phyloP scores from a whole-genome alignment of 2,888 invertebrate genomes.

The Sclerodermus sp. region DNA sequence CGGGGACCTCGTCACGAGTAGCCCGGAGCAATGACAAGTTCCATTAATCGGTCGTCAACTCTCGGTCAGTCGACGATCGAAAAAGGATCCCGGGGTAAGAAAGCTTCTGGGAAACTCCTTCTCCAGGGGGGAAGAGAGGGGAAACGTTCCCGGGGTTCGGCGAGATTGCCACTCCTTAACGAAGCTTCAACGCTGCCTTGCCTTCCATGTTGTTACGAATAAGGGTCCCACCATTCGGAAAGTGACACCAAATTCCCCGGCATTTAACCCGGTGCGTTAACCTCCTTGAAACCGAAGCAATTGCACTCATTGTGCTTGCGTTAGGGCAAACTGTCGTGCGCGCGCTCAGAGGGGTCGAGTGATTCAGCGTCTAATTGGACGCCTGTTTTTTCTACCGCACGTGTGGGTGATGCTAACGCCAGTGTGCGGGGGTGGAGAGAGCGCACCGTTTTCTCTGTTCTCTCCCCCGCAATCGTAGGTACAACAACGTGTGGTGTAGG shows the following conservation, averaged over 20 bases:
- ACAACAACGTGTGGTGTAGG: constrained; percentile 15
- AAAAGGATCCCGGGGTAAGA: too few relatives aligned
- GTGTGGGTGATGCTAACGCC: constrained; percentile 23
- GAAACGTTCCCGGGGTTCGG: too few relatives aligned
- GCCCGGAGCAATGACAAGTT: too few relatives aligned
- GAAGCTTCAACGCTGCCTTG: too few relatives aligned
- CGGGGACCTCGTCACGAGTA: too few relatives aligned
- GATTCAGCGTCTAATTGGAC: constrained; percentile 44
- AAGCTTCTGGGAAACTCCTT: too few relatives aligned
- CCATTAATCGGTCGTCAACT: too few relatives aligned
- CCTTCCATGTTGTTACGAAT: background rate
- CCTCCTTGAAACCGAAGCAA: constrained; percentile 53
- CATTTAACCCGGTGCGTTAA: constrained; percentile 54
- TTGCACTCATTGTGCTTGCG: constrained; percentile 46
- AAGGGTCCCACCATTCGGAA: constrained; percentile 33
- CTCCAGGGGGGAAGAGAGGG: too few relatives aligned
- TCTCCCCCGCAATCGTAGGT: too few relatives aligned
- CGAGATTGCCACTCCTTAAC: too few relatives aligned
- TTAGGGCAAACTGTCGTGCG: background rate
- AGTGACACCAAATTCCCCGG: constrained; percentile 52
- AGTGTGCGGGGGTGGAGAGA: constrained; percentile 4
- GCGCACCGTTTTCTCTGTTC: too few relatives aligned
- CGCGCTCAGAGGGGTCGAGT: constrained; percentile 25
- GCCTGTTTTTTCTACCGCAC: constrained; percentile 11
- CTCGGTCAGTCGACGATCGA: too few relatives aligned